Evolutionary conservation across 2,888 invertebrate genomes (phyloP).

Genomic region (Rapana venosa): DNA sequence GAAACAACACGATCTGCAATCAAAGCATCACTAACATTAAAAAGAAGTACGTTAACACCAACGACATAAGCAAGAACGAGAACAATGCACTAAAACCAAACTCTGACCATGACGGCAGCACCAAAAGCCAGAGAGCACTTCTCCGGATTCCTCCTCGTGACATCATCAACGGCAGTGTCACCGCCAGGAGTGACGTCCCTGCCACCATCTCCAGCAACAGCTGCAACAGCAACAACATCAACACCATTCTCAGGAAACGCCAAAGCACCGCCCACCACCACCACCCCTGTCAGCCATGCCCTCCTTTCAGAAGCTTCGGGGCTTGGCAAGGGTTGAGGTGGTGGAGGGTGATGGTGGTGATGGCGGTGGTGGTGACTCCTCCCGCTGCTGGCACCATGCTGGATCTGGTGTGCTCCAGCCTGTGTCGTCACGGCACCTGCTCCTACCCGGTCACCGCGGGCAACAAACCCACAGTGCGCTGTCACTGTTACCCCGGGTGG

Average conservation of each 20-base stretch:
- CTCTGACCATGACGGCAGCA: too few species aligned
- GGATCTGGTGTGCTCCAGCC: constrained; percentile 26
- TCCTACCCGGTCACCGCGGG: constrained; percentile 21
- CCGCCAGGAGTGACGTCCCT: not conserved
- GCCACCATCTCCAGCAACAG: not conserved
- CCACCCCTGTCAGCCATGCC: not conserved
- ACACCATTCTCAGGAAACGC: not conserved
- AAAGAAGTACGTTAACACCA: not conserved
- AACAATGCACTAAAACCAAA: too few species aligned
- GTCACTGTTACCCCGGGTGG: constrained; percentile 44
- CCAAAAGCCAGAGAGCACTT: not conserved
- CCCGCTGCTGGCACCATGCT: not conserved
- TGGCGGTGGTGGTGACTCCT: not conserved
- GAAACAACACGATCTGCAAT: too few species aligned
- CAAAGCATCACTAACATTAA: not conserved
- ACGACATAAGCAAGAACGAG: not conserved
- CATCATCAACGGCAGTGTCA: not conserved
- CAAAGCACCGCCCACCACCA: not conserved
- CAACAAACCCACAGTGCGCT: not conserved
- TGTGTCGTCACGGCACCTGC: constrained; percentile 42
- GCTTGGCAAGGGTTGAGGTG: not conserved
- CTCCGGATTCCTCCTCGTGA: not conserved
- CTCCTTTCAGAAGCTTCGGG: not conserved
- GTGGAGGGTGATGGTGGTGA: not conserved
- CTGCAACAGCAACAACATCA: constrained; percentile 17